Conservation (phyloP, 2,113 vertebrate species). For the Suncus etruscus region DNA sequence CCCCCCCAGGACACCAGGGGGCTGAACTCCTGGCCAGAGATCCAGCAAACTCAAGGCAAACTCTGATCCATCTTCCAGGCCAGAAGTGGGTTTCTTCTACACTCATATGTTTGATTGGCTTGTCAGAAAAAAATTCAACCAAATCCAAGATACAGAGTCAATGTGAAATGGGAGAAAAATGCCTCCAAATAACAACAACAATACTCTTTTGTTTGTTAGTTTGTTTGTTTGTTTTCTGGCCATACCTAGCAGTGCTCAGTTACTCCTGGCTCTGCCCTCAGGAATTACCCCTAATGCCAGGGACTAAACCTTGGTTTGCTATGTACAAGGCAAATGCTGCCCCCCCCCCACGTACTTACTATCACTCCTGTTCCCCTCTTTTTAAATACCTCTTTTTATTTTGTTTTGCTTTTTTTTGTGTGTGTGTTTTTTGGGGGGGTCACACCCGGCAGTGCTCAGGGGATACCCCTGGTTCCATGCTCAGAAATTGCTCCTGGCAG, state of each 20-base stretch:
- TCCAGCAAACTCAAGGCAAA: constrained; percentile 45
- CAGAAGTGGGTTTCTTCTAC: constrained; percentile 8
- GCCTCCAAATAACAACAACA: constrained; percentile 35
- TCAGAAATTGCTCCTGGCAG: too few species aligned
- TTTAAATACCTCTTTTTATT: not conserved
- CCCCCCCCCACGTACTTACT: not conserved
- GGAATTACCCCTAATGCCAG: too few species aligned
- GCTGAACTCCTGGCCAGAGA: not conserved
- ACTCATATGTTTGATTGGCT: not conserved
- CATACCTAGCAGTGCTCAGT: too few species aligned
- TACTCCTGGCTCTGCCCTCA: too few species aligned
- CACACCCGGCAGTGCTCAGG: too few species aligned
- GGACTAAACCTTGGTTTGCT: too few species aligned
- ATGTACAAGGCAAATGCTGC: not conserved
- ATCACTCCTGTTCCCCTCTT: too few species aligned
- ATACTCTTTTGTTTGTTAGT: not conserved
- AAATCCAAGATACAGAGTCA: constrained; percentile 54
- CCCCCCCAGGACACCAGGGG: not conserved
- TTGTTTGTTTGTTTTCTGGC: too few species aligned
- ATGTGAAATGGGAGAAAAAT: not conserved
- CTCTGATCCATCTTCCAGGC: constrained; percentile 32
- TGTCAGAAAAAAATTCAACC: constrained; percentile 47
- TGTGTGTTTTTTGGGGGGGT: too few species aligned
- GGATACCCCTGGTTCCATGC: too few species aligned
- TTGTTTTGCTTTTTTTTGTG: too few species aligned